Conservation (phyloP, 2,888 invertebrate species). For the Idaea aversata region DNA sequence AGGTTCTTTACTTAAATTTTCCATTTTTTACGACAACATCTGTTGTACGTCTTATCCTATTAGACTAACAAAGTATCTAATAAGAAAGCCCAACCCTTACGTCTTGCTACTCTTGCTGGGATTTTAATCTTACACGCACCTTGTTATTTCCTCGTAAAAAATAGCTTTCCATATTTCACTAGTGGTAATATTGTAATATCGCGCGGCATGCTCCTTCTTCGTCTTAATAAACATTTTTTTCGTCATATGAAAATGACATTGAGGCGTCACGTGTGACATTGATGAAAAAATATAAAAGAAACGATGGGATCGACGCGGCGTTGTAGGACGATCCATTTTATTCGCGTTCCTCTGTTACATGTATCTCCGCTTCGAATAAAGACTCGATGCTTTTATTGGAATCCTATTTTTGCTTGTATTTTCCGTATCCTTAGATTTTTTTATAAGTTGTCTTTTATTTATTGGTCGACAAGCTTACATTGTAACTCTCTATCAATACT, state of each 20-base stretch:
- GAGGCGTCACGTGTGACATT: slow-evolving; percentile 79
- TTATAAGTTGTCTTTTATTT: not conserved
- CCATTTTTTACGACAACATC: not conserved
- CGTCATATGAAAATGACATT: slow-evolving; percentile 78
- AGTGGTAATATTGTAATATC: slow-evolving; percentile 77
- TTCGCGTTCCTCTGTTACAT: slow-evolving; percentile 24
- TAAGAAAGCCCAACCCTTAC: slow-evolving; percentile 57
- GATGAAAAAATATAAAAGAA: slow-evolving; percentile 80
- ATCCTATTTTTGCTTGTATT: not conserved
- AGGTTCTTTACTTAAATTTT: not conserved
- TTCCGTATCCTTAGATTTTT: not conserved
- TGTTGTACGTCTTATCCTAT: slow-evolving; percentile 1
- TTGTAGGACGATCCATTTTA: slow-evolving; percentile 28
- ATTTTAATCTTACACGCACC: slow-evolving; percentile 73
- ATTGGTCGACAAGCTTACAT: not conserved
- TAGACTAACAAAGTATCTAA: slow-evolving; percentile 26
- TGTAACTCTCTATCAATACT: not conserved
- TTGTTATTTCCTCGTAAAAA: slow-evolving; percentile 78
- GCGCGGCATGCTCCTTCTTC: slow-evolving; percentile 49
- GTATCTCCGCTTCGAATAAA: slow-evolving; percentile 12
- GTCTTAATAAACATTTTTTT: slow-evolving; percentile 79
- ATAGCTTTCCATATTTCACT: slow-evolving; percentile 80
- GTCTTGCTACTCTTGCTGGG: slow-evolving; percentile 20
- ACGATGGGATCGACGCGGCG: slow-evolving; percentile 68
- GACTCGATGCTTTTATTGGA: slow-evolving; percentile 28